Evolutionary conservation across 2,888 invertebrate genomes (phyloP).

Genomic region (Hydrotaea cyrtoneurina): DNA sequence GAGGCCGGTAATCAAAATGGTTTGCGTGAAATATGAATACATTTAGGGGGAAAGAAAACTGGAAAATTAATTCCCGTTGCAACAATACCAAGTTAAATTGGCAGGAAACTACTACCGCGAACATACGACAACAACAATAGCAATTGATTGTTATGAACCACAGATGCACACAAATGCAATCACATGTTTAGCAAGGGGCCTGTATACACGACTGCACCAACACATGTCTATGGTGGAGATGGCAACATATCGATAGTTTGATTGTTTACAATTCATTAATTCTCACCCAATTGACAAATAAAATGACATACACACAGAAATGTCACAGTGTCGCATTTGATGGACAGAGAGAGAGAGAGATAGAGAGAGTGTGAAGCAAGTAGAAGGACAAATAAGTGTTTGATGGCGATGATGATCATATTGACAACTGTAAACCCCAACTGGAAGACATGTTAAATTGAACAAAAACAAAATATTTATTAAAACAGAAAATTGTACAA

Average conservation of each 20-base stretch:
- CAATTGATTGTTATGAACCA: slow-evolving; percentile 27
- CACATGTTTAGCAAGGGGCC: neutral
- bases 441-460: slow-evolving; percentile 55
- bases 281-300: slow-evolving; percentile 58
- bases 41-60: neutral
- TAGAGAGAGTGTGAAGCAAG: neutral
- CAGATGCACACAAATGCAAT: neutral
- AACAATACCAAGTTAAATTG: slow-evolving; percentile 23
- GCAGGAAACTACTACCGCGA: slow-evolving; percentile 32
- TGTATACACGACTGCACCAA: neutral
- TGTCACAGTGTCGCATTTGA: slow-evolving; percentile 14
- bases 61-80: neutral
- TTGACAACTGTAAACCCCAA: slow-evolving; percentile 22
- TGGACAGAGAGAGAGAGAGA: neutral
- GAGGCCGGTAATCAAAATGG: neutral
- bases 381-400: neutral
- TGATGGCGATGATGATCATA: slow-evolving; percentile 1
- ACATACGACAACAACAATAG: slow-evolving; percentile 23
- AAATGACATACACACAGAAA: slow-evolving; percentile 10
- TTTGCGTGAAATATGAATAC: neutral
- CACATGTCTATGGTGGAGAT: slow-evolving; percentile 10
- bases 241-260: slow-evolving; percentile 54
- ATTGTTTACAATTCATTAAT: slow-evolving; percentile 66
- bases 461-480: slow-evolving; percentile 10
- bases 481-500: slow-evolving; percentile 48